Evolutionary conservation across 2,888 invertebrate species (phyloP).

Genomic region (Nebria salina): DNA sequence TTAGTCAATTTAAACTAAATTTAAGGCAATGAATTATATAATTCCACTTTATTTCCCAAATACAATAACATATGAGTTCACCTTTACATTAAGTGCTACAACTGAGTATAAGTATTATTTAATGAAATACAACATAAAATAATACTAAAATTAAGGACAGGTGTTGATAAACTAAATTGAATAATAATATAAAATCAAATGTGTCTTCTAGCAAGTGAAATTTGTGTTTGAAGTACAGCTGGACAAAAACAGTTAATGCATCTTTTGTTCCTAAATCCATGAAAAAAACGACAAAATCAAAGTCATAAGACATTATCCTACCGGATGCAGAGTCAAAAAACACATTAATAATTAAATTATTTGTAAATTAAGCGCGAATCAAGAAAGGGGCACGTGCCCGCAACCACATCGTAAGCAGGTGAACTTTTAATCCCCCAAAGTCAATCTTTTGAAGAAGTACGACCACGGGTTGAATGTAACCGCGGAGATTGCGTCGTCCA

Average conservation of each 20-base stretch:
- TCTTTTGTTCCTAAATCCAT: not conserved
- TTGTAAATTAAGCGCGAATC: not conserved
- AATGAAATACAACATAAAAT: conserved; percentile 5
- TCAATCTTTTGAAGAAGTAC: not conserved
- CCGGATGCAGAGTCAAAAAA: not conserved
- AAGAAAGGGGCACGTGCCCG: not conserved
- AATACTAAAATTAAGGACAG: not conserved
- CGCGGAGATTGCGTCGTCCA: not conserved
- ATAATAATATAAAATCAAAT: not conserved
- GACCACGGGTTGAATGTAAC: not conserved
- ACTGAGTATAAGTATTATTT: not conserved
- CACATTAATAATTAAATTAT: not conserved
- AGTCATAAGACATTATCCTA: not conserved
- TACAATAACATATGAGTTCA: too few species aligned
- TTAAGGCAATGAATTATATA: too few species aligned
- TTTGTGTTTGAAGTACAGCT: not conserved
- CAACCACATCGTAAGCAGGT: not conserved
- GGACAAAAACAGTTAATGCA: not conserved
- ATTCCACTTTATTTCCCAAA: too few species aligned
- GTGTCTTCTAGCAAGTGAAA: not conserved
- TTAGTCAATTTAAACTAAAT: not conserved
- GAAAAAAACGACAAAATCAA: not conserved
- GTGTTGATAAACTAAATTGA: not conserved
- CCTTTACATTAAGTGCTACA: too few species aligned
- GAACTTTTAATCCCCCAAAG: not conserved